These are phyloP conservation scores for Eupeodes corollae DNA, from an alignment of 1,140 invertebrate species.

Conservation along the genomic window DNA sequence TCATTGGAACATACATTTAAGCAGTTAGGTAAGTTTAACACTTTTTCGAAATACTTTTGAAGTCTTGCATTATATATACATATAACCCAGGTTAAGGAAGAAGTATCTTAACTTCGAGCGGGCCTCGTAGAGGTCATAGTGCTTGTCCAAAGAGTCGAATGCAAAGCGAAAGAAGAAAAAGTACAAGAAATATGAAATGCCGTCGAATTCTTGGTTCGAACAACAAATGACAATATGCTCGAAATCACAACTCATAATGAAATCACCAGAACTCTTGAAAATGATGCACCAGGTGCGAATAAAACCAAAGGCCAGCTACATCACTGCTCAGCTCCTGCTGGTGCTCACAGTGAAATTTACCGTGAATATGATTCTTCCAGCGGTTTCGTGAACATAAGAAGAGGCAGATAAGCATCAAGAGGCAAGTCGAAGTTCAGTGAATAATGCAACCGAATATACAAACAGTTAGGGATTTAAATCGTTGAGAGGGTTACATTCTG, in stretches of 20 bases:
- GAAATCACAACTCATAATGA: constrained; percentile 68
- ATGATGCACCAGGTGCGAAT: constrained; percentile 73
- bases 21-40: constrained; percentile 43
- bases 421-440: not conserved
- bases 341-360: constrained; percentile 87
- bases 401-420: not conserved
- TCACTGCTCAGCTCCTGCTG: constrained; percentile 77
- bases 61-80: constrained; percentile 51
- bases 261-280: constrained; percentile 66
- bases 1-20: constrained; percentile 84
- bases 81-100: constrained; percentile 72
- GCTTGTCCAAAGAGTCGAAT: constrained; percentile 81
- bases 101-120: constrained; percentile 68
- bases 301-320: constrained; percentile 81
- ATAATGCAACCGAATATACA: no score
- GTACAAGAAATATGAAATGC: constrained; percentile 87
- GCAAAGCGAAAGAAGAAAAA: constrained; percentile 80
- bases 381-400: constrained; percentile 64
- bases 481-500: not conserved
- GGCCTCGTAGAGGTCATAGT: constrained; percentile 75
- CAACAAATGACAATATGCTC: constrained; percentile 63
- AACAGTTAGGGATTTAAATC: not conserved
- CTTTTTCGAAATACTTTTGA: not conserved
- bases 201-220: constrained; percentile 89
- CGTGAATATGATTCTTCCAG: constrained; percentile 85